Evolutionary conservation across 1,140 invertebrate species (phyloP).

Genomic region (Euglossa dilemma): DNA sequence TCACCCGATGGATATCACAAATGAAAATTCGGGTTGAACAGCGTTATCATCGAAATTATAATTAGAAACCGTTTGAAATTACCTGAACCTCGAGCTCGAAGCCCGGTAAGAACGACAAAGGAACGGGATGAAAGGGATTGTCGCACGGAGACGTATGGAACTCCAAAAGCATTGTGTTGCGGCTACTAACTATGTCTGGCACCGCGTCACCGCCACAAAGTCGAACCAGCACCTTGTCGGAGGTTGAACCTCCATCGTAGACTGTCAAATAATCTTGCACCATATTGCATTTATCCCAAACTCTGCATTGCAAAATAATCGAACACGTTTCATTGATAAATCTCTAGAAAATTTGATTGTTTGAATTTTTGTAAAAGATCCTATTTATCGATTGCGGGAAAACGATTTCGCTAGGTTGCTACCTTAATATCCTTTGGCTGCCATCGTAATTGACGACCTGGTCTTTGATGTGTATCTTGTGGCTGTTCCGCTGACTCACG

Average conservation of each 20-base stretch:
- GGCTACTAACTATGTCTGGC: constrained; percentile 90
- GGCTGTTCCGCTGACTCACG: constrained; percentile 88
- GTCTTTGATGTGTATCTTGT: constrained; percentile 91
- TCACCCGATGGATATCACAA: too few relatives aligned
- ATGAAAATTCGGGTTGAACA: too few relatives aligned
- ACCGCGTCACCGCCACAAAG: constrained; percentile 92
- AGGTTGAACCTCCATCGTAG: constrained; percentile 89
- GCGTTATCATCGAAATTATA: neutral
- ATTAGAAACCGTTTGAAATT: constrained; percentile 48
- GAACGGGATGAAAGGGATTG: constrained; percentile 91
- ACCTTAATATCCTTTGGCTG: constrained; percentile 89
- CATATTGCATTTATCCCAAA: constrained; percentile 91
- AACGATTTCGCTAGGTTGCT: constrained; percentile 56
- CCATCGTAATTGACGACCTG: constrained; percentile 89
- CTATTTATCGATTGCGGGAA: neutral
- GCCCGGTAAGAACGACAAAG: constrained; percentile 89
- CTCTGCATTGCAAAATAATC: constrained; percentile 81
- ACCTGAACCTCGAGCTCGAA: constrained; percentile 92
- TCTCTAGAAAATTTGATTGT: neutral
- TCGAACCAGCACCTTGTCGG: constrained; percentile 88
- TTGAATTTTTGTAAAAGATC: neutral
- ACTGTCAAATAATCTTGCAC: constrained; percentile 92
- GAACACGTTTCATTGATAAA: neutral
- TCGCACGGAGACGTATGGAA: constrained; percentile 92
- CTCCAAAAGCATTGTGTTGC: constrained; percentile 90